Percentiles rank a stretch among this genome's conserved stretches.
Evolutionary conservation across 1,140 invertebrate species (phyloP).

Genomic region (Lasaia peninsularis): DNA sequence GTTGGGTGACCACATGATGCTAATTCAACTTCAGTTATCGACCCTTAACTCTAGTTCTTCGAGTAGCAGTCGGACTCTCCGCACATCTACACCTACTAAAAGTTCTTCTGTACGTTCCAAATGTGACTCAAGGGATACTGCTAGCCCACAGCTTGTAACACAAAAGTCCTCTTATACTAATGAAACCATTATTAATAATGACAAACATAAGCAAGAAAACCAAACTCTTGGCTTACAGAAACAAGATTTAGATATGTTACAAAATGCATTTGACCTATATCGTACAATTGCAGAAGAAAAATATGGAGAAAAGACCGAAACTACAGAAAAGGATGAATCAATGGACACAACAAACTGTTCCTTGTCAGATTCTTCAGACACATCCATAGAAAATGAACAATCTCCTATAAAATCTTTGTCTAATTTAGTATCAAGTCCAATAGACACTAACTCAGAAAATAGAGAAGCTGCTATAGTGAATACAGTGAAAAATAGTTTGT

Average conservation of each 20-base stretch:
- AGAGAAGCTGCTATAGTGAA: conserved; percentile 44
- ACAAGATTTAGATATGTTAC: conserved; percentile 77
- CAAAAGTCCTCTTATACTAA: conserved; percentile 38
- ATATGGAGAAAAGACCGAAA: conserved; percentile 49
- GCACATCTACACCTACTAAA: conserved; percentile 55
- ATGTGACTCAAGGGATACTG: conserved; percentile 46
- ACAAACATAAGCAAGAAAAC: conserved; percentile 43
- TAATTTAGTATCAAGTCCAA: conserved; percentile 79
- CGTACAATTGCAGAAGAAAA: conserved; percentile 68
- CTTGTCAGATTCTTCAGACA: conserved; percentile 52
- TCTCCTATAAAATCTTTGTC: conserved; percentile 81
- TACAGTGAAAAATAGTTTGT: conserved; percentile 62
- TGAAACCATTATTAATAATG: conserved; percentile 31
- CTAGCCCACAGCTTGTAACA: conserved; percentile 46
- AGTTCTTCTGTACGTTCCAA: conserved; percentile 43
- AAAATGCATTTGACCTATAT: conserved; percentile 76
- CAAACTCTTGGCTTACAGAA: conserved; percentile 60
- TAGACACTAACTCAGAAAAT: conserved; percentile 64
- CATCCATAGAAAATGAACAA: conserved; percentile 70
- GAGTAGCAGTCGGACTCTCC: conserved; percentile 47
- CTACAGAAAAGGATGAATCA: conserved; percentile 46
- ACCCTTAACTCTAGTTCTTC: conserved; percentile 81
- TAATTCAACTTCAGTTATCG: conserved; percentile 95
- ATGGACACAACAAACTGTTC: conserved; percentile 52
- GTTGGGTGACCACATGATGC: conserved; percentile 97